These are phyloP conservation scores for Cichladusa arquata DNA, from an alignment of 2,113 vertebrate species.

Conservation along the genomic window DNA sequence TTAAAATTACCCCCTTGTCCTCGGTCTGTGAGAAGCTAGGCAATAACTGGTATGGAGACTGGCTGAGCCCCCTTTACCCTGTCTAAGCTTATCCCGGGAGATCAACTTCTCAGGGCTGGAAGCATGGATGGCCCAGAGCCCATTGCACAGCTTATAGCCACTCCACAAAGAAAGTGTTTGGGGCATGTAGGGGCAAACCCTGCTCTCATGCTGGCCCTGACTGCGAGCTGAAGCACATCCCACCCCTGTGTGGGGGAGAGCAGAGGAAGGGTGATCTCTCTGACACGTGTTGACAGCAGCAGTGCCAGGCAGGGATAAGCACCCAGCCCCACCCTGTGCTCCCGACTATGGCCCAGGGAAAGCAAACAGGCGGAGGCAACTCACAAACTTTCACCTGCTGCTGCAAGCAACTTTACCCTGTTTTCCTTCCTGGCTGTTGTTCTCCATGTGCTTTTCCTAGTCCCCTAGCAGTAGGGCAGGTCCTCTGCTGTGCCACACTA, in stretches of 20 bases:
- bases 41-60: not conserved
- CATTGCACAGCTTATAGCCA: accelerated
- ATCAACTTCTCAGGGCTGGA: not conserved
- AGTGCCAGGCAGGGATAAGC: not conserved
- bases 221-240: not conserved
- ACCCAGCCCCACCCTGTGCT: not conserved
- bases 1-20: not conserved
- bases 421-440: not conserved
- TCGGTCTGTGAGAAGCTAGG: not conserved
- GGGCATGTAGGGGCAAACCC: not conserved
- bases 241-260: not conserved
- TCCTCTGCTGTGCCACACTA: not conserved
- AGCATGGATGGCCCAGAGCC: not conserved
- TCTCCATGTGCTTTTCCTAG: not conserved
- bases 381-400: not conserved
- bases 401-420: accelerated
- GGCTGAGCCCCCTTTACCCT: not conserved
- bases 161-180: not conserved
- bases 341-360: not conserved
- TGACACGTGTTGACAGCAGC: not conserved
- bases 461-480: not conserved
- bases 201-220: not conserved
- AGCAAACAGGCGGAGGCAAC: not conserved
- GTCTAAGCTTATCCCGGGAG: not conserved
- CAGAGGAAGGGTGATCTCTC: not conserved